Evolutionary conservation across 2,888 invertebrate species (phyloP).

Genomic region (Escarpia spicata): DNA sequence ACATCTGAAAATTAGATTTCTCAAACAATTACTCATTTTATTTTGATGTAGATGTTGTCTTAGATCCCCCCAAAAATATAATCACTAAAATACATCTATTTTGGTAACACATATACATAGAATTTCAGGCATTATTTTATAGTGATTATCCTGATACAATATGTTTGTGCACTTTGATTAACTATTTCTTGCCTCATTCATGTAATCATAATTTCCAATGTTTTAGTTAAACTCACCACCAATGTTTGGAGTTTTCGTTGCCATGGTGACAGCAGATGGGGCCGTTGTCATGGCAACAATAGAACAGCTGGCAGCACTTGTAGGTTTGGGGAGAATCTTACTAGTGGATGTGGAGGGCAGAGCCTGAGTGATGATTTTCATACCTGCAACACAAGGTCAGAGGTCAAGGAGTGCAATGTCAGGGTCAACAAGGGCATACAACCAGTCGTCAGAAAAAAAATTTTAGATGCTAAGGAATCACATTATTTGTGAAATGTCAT

Average conservation of each 20-base stretch:
- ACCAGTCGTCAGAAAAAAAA: not conserved
- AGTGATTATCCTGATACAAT: no score
- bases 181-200: no score
- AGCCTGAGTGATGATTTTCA: conserved; percentile 60
- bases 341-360: conserved; percentile 46
- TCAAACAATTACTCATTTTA: no score
- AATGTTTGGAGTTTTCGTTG: conserved; percentile 23
- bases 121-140: no score
- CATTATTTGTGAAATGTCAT: no score
- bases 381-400: conserved; percentile 46
- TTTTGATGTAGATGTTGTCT: no score
- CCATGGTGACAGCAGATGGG: conserved; percentile 34
- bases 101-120: no score
- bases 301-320: conserved; percentile 39
- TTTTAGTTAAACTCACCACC: not conserved
- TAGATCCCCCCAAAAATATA: no score
- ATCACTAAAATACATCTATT: no score
- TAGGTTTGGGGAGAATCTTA: conserved; percentile 58
- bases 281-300: conserved; percentile 54
- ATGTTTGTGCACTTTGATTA: no score
- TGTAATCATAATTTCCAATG: no score
- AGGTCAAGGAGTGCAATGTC: not conserved
- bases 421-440: not conserved
- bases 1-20: no score
- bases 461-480: not conserved